Base-by-base conservation (phyloP, 2,113 vertebrate species). In the Zingel zingel region DNA sequence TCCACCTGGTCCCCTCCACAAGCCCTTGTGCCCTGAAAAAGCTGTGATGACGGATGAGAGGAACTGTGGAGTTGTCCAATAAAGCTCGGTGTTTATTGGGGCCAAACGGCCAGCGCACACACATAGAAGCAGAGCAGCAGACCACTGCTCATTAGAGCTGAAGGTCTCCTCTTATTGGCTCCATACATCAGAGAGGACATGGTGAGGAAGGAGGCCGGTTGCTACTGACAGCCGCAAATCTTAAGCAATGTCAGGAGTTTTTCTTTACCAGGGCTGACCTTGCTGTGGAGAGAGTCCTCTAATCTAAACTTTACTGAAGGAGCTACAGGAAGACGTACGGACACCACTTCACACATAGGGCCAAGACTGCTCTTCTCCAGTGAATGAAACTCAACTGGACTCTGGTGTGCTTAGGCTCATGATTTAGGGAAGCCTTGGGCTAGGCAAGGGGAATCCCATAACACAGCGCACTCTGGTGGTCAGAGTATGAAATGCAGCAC, bases 381-480 rank as follows among this genome's bases (percentile, higher is more conserved):
- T 10, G 0, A 19, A 51, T 51, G 51, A 27, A 66, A 79, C 33
- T 48, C 23, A 76, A 39, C 11, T 81, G 70, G 75, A 76, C 74
- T 67, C 59, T 78, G 14, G 81, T 74, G 61, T 25, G 62, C 66
- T 56, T 16, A 50, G 51, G 63, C 64, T 83, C 47, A 77, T 65
- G 68, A 82, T 69, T 88, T 54, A 68, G 16, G 25, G 39, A 33
- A 71, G 50, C 57, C 53, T 74, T 68, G 30, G 51, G 48, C 61
- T 57, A 70, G 77, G n/a, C 25, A 54, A 61, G 11, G 69, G 45
- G 68, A 92, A 82, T 72, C 72, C 66, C 88, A 83, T 90, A 73
- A 68, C 62, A 86, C 80, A 90, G 90, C 53, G 2, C 91, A 36
- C 91, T 92, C 94, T 94, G 76, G 85, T 93, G 94, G 90, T 69